Evolutionary conservation across 2,888 invertebrate genomes (phyloP), one percentile per base, ranked within the genome.

Genomic region (Iselma pallidipennis): DNA sequence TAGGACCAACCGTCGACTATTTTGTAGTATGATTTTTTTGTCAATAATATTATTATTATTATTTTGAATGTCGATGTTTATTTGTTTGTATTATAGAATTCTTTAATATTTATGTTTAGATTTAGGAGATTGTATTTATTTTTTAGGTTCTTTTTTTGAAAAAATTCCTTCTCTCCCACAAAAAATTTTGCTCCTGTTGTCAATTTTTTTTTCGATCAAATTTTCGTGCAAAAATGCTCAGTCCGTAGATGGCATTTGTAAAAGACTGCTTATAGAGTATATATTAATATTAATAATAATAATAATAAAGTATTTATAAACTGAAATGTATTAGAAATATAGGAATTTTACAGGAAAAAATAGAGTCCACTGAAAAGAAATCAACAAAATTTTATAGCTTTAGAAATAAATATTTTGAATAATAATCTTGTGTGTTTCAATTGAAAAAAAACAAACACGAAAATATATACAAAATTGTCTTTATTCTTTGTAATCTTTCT

Each of bases 401-500:
- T 50, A 50, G 50, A 50, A 50, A 50, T 50, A 50, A 50, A 50
- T 50, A 50, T 50, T 50, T 50, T 50, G 16, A 28, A 4, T 50
- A 50, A 28, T n/a, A n/a, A n/a, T n/a, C 2, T 25, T 4, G 2
- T 4, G 29, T 2, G 1, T 19, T 50, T 25, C n/a, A 0, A 50
- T 50, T 50, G 10, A 10, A 12, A 19, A 21, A 19, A 29, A 61
- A 42, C 16, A 49, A 31, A 57, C 19, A 29, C 0, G 14, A 25
- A 12, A 23, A 10, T 28, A 31, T 16, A 21, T 45, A 45, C 37
- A 59, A 64, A 64, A 61, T 57, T 55, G 57, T 61, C 61, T 61
- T 64, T 64, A 64, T 64, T 64, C 55, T 61, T 58, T 64, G 49
- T 42, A 14, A 51, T 55, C 56, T 51, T 48, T 55, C 55, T 56